Base-by-base conservation (phyloP, 2,113 vertebrate species). In the Loxodonta africana region DNA sequence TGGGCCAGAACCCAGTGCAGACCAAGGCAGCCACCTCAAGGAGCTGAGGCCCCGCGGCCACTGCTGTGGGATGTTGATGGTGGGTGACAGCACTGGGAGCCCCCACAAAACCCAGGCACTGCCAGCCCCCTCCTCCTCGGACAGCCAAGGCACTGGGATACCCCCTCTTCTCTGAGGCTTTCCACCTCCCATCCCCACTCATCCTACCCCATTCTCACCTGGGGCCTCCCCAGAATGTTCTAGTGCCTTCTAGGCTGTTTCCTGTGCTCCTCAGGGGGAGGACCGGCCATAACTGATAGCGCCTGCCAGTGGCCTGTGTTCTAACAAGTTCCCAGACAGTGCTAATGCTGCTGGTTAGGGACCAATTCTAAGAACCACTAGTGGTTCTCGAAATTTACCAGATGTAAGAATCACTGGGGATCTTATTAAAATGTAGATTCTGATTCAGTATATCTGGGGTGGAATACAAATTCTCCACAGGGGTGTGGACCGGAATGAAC, bases 161-260 rank as follows among this genome's bases (percentile, higher is more conserved):
- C 26, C 48, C 17, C 28, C 83, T 57, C 30, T 37, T 65, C 46
- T 85, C 63, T 6, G 0, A 21, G 26, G 53, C 65, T 17, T 30
- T 30, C 17, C 51, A 8, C 69, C 33, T 73, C n/a, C 15, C 5
- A 73, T 37, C n/a, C 41, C 37, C 0, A 0, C 15, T 30, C 53
- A 21, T 26, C 10, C 26, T 77, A 69, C 62, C 20, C 14, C 1
- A 0, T 71, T 63, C 51, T 86, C 62, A 46, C 78, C 48, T 23
- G 0, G 18, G 12, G 14, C 46, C 28, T 48, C 30, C 28, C 46
- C 46, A 18, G 25, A 17, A 51, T 41, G 90, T 86, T 91, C 94
- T 77, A 65, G 57, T 37, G 12, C 46, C 73, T 60, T 76, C 88
- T 86, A 67, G 74, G 37, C 60, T 90, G 60, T 88, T n/a, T 67